phyloP scores from a whole-genome alignment of 2,113 vertebrate genomes.

The Bagarius yarrelli region DNA sequence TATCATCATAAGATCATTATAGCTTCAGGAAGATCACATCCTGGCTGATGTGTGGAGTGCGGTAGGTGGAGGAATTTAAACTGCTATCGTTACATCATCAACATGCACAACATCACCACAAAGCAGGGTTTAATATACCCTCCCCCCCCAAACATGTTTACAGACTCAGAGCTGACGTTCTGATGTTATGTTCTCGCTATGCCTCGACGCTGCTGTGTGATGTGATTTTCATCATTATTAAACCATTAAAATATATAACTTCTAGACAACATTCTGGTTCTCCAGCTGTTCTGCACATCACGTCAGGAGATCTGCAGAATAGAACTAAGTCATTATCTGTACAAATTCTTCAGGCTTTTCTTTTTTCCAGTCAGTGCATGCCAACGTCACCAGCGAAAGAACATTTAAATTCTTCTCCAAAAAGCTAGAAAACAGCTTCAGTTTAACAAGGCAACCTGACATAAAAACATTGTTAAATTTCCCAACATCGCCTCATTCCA shows the following conservation, averaged over 20 bases:
- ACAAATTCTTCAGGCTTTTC: neutral
- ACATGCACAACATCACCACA: no score
- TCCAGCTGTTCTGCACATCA: conserved; percentile 1
- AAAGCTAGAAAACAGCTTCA: conserved; percentile 16
- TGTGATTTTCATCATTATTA: conserved; percentile 1
- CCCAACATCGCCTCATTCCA: conserved; percentile 20
- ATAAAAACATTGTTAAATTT: conserved; percentile 15
- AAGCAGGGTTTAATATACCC: no score
- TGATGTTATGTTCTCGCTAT: neutral
- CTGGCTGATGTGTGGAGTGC: no score
- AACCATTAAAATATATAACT: neutral
- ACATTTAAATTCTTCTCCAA: neutral
- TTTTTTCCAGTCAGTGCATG: neutral
- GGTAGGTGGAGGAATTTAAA: no score
- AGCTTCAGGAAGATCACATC: no score
- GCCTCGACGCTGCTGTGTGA: no score
- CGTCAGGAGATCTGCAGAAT: neutral
- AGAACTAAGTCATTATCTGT: neutral
- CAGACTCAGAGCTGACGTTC: neutral
- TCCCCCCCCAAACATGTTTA: neutral
- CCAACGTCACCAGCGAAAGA: neutral
- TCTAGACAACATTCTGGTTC: neutral
- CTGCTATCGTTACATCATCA: no score
- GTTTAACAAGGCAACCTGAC: neutral
- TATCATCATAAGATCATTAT: no score